A percentile compares a stretch with the other conserved stretches of the same genome.
phyloP scores from a whole-genome alignment of 2,888 invertebrate species.

The Ganaspis brasiliensis region DNA sequence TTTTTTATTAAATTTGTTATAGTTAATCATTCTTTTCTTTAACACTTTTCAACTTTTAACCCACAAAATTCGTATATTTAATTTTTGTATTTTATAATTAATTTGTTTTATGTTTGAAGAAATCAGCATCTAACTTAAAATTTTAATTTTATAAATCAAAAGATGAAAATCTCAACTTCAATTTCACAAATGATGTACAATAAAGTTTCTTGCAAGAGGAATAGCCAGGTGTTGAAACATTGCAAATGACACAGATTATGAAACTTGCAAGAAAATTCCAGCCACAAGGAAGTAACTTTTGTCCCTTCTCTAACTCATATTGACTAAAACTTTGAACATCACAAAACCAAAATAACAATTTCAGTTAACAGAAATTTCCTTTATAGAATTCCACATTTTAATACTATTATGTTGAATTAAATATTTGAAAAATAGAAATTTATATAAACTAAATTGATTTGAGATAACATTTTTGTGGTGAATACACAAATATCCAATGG shows the following conservation, averaged over 20 bases:
- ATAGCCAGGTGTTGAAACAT: constrained; percentile 74
- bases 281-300: constrained; percentile 65
- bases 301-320: constrained; percentile 48
- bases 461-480: too few relatives aligned
- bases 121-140: neutral
- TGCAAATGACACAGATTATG: constrained; percentile 74
- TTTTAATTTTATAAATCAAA: neutral
- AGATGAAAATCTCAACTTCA: constrained; percentile 1
- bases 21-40: too few relatives aligned
- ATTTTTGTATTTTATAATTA: too few relatives aligned
- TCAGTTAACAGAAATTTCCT: neutral
- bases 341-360: constrained; percentile 13
- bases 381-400: neutral
- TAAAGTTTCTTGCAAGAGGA: constrained; percentile 33
- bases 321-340: constrained; percentile 13
- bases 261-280: constrained; percentile 72
- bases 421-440: too few relatives aligned
- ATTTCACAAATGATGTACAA: constrained; percentile 31
- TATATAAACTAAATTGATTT: too few relatives aligned
- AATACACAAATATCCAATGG: too few relatives aligned
- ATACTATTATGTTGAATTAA: too few relatives aligned
- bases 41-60: too few relatives aligned
- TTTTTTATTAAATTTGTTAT: too few relatives aligned
- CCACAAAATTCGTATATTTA: too few relatives aligned
- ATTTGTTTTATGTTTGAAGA: too few relatives aligned